Conservation (phyloP, 2,888 invertebrate genomes). For the Tiliacea citrago region DNA sequence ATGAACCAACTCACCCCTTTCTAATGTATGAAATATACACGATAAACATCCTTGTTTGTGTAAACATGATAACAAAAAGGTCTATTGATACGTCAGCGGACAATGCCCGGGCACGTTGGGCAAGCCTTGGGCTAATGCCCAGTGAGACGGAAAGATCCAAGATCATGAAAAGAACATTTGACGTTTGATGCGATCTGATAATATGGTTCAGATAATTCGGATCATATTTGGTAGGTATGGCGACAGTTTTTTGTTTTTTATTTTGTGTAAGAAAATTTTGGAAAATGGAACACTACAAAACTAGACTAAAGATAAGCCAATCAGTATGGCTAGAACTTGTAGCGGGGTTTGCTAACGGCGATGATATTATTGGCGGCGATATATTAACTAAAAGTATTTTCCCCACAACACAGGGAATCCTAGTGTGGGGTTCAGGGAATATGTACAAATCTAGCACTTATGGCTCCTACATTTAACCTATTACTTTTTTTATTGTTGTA, state of each 20-base stretch:
- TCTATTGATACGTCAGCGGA: slow-evolving; percentile 68
- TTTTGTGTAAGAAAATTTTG: slow-evolving; percentile 15
- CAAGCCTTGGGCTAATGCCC: slow-evolving; percentile 52
- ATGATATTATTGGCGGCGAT: too few species aligned
- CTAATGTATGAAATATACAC: slow-evolving; percentile 59
- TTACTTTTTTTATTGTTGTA: too few species aligned
- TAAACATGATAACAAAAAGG: slow-evolving; percentile 70
- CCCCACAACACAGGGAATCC: too few species aligned
- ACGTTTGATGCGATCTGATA: slow-evolving; percentile 53
- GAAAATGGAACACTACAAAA: background rate
- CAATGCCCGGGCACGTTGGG: slow-evolving; percentile 49
- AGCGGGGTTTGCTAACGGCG: too few species aligned
- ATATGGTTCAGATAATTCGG: slow-evolving; percentile 54
- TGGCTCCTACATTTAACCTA: too few species aligned
- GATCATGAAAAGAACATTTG: slow-evolving; percentile 66
- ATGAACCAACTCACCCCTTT: slow-evolving; percentile 46
- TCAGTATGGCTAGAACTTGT: background rate
- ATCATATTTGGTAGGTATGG: slow-evolving; percentile 16
- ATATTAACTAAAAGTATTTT: too few species aligned
- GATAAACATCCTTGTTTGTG: slow-evolving; percentile 66
- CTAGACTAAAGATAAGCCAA: background rate
- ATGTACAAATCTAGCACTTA: too few species aligned
- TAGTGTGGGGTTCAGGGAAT: too few species aligned
- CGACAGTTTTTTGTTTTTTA: slow-evolving; percentile 22
- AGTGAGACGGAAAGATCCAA: slow-evolving; percentile 60